Base-by-base conservation (phyloP, 2,113 vertebrate genomes). In the Prochilodus magdalenae region DNA sequence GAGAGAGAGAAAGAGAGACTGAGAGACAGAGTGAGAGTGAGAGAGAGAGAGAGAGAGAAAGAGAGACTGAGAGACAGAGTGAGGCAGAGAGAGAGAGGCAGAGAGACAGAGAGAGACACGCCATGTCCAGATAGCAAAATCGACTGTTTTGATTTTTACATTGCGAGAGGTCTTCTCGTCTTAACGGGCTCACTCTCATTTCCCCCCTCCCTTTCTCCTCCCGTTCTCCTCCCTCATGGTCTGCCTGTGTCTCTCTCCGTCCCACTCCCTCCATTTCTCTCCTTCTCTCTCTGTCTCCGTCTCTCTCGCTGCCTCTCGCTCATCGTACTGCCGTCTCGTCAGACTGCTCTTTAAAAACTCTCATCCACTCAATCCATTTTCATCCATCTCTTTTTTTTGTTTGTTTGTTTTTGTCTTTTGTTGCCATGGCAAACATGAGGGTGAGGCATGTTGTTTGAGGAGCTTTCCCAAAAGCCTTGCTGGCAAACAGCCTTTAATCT, bases 341-440 rank as follows among this genome's bases (percentile, higher is more conserved):
- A 51, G 10, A 33, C 10, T 33, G 1, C 60, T 29, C 60, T 63
- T 63, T 60, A 49, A 22, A 47, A 53, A 36, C 15, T 11, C 13
- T 20, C 63, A n/a, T 69, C 49, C 76, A 26, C 49, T 55, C 29
- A 16, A 11, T 67, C 60, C 57, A 47, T 40, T 75, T 70, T 20
- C 59, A 36, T 67, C 18, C 65, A 67, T 62, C 67, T 83, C 26
- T 44, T 53, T 49, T 62, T 83, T 80, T 83, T 30, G 26, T 79
- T 65, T 73, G n/a, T 80, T 77, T 75, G 85, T 80, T 83, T n/a
- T n/a, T 30, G 26, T 79, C 69, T 73, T 80, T 77, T 75, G 85
- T 80, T 83, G 81, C 77, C 85, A 86, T 86, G 85, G 80, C 81
- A 67, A 83, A 86, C 81, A 51, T 62, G 60, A 83, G 47, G 74